Evolutionary conservation across 2,113 vertebrate species (phyloP), one percentile per base, ranked within the genome.

Genomic region (Siniperca chuatsi): DNA sequence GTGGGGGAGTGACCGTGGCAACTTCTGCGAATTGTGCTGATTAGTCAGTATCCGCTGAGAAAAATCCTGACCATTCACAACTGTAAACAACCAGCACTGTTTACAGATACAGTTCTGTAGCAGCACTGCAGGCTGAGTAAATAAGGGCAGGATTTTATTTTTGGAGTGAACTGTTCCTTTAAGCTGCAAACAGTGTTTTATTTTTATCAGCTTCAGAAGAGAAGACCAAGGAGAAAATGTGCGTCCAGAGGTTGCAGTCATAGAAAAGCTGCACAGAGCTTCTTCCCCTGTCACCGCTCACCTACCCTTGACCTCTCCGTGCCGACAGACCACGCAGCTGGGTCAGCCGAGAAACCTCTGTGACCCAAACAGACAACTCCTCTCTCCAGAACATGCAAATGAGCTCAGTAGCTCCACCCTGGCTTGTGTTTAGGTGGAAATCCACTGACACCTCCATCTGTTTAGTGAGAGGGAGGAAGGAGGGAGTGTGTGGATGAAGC

Each of bases 401-500:
- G 75, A 93, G 77, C 25, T 23, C 1, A 1, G 23, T 78, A 42
- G 84, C 86, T 85, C 91, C 85, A 23, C 88, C 91, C 75, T 68
- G 82, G 69, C 87, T 83, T 78, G 82, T 78, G 85, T 87, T 89
- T 6, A 46, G 82, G 70, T 85, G 79, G 82, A 91, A 84, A 81
- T 79, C 60, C 78, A 78, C 68, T 95, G 94, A 94, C 93, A 94
- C 86, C 90, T 93, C 93, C 92, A 94, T 95, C 92, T 95, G 93
- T 89, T 95, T 78, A 25, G 58, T 6, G 84, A 52, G 86, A 82
- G 60, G 67, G 61, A 72, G 71, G 52, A 40, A 37, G 81, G 46
- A 66, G 50, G 67, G 67, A 78, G 86, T 4, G n/a, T 60, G 55
- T 23, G 62, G 61, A 35, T 0, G 77, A 2, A 7, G 20, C 10